Base-by-base conservation (phyloP, 1,140 invertebrate species). In the Drosophila chauvacae region DNA sequence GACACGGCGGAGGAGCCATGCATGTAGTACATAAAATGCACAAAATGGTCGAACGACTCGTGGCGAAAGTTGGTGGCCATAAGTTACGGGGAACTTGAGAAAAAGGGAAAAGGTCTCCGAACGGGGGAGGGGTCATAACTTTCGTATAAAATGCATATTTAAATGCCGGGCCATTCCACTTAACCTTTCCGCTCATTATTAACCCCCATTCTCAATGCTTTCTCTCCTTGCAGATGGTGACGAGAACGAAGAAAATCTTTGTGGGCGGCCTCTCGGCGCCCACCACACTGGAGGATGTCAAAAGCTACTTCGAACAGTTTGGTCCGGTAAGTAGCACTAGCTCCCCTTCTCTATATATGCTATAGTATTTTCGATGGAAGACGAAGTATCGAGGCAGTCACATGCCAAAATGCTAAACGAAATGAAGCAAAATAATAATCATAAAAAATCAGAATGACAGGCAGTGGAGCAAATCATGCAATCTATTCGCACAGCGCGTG, bases 201-300 rank as follows among this genome's bases (percentile, higher is more conserved):
- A 30, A 44, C 18, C 37, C 42, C 33, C 14, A 5, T 55, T 35
- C 10, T 53, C 16, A 28, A 30, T 35, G 50, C 16, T 48, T 28
- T 11, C 6, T 13, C 11, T 37, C 39, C 23, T 92, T 96, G 35
- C 95, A 99, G 98, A 99, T 99, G 98, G 98, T 99, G 93, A 99
- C 98, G 94, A 97, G 98, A 95, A 99, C 99, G 94, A 99, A 99
- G 96, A 99, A 99, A 95, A 99, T 99, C 95, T 99, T 99, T 94
- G 98, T 99, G 93, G 99, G 99, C 87, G 99, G 99, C 91, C 95
- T 99, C 91, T 99, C 98, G 90, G 98, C 98, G 90, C 98, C 98
- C 91, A 99, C 98, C 92, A 99, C 98, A 91, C 96, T 99, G 92
- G 99, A 99, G 94, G 99, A 99, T 94, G 98, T 99, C 93, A 99